Percentiles rank a stretch among this genome's conserved stretches.
Evolutionary conservation across 2,113 vertebrate genomes (phyloP).

Genomic region (Rhodinocichla rosea): DNA sequence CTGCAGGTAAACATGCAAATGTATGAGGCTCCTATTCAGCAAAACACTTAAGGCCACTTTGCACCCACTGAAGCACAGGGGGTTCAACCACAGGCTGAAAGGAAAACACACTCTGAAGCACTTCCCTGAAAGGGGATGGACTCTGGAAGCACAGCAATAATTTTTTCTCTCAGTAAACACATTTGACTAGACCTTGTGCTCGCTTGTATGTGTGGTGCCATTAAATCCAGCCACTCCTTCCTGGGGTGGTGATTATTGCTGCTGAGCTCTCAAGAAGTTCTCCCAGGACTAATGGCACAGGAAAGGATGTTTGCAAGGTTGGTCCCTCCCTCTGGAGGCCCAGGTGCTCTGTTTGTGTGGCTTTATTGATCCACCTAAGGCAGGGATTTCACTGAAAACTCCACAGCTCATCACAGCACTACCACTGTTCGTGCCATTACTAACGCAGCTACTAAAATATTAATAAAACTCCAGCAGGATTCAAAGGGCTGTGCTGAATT

Average conservation of each 20-base stretch:
- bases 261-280: neutral
- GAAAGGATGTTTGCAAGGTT: neutral
- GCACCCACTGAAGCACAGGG: neutral
- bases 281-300: neutral
- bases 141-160: neutral
- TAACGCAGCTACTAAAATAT: neutral
- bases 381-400: slow-evolving; percentile 5
- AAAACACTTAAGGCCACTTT: neutral
- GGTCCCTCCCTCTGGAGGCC: neutral
- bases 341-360: neutral
- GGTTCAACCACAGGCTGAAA: neutral
- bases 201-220: neutral
- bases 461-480: slow-evolving; percentile 2
- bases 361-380: neutral
- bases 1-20: neutral
- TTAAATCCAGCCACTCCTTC: neutral
- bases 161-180: neutral
- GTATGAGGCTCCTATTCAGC: neutral
- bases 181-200: neutral
- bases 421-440: neutral
- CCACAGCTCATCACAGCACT: neutral
- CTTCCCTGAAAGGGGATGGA: neutral
- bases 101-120: neutral
- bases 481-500: slow-evolving; percentile 29
- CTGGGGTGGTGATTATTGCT: neutral